These are phyloP conservation scores for Hippocampus barbouri DNA, from an alignment of 2,113 vertebrate species.

Conservation along the genomic window DNA sequence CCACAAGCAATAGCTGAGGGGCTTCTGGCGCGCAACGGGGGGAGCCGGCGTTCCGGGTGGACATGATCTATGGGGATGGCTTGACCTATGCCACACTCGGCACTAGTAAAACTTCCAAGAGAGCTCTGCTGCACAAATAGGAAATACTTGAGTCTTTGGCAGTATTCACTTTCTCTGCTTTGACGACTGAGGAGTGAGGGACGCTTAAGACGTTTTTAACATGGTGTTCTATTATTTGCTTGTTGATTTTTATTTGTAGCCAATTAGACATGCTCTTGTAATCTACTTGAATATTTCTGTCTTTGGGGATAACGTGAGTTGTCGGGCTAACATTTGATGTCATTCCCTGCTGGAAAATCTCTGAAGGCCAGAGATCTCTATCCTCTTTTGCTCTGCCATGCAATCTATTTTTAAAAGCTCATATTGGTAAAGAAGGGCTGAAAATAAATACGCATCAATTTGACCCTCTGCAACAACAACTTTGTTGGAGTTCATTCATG, in stretches of 20 bases:
- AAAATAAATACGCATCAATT: not conserved
- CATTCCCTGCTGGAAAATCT: not conserved
- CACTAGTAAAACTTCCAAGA: slow-evolving; percentile 47
- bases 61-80: slow-evolving; percentile 62
- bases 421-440: not conserved
- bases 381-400: not conserved
- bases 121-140: slow-evolving; percentile 36
- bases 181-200: slow-evolving; percentile 38
- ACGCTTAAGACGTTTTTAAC: slow-evolving; percentile 34
- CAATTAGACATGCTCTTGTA: not conserved
- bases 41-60: slow-evolving; percentile 26
- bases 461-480: not conserved
- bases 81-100: slow-evolving; percentile 54
- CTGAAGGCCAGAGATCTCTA: not conserved
- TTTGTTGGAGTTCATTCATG: not conserved
- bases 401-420: not conserved
- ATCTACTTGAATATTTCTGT: not conserved
- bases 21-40: slow-evolving; percentile 15
- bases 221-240: slow-evolving; percentile 28
- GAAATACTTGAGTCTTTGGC: slow-evolving; percentile 50
- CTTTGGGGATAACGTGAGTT: not conserved
- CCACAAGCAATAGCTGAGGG: slow-evolving; percentile 34
- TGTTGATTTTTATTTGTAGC: slow-evolving; percentile 22
- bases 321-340: not conserved
- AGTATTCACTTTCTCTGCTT: slow-evolving; percentile 56